Base-by-base conservation (phyloP, 2,797 vertebrate species). In the Microctenopoma steveboyesi region DNA sequence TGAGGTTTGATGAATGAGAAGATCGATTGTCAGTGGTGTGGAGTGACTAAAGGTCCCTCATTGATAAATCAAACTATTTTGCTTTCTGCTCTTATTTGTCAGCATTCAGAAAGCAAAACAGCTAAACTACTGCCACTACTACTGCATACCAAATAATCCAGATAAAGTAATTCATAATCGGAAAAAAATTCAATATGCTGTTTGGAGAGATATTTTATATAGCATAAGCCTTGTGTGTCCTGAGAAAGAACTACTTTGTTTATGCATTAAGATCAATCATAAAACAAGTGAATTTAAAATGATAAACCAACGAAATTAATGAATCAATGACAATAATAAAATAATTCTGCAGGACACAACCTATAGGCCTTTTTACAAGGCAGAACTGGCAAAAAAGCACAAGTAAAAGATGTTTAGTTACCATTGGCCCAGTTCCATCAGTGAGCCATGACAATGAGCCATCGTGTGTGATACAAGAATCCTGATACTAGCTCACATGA, bases 1-100 rank as follows among this genome's bases (percentile, higher is more conserved):
- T 18, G 7, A 14, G 25, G 55, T 51, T 75, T 27, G 18, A 43
- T 39, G 42, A 4, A 49, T 52, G 6, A 14, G 43, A 10, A 22
- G 71, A 7, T 59, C 73, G 40, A 64, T 53, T 47, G 28, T 64
- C 61, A 54, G 69, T 59, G 58, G 8, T 5, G 37, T 39, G 6
- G 25, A 30, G 40, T 33, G 28, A 63, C 37, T 51, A 68, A 5
- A 28, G 2, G 30, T 42, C 14, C 18, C 7, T 33, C 3, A 30
- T 56, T 3, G 30, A 30, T 42, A 54, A 42, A 61, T 71, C 6
- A 18, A 53, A 69, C 30, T 7, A 1, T 18, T 69, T 35, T 30
- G 10, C 50, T 7, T 46, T 43, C 28, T 43, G 22, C 3, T 33
- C 14, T 30, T n/a, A 28, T 50, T 2, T 49, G 13, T 22, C 33